phyloP scores from a whole-genome alignment of 2,797 vertebrate genomes.

The Poecile montanus region DNA sequence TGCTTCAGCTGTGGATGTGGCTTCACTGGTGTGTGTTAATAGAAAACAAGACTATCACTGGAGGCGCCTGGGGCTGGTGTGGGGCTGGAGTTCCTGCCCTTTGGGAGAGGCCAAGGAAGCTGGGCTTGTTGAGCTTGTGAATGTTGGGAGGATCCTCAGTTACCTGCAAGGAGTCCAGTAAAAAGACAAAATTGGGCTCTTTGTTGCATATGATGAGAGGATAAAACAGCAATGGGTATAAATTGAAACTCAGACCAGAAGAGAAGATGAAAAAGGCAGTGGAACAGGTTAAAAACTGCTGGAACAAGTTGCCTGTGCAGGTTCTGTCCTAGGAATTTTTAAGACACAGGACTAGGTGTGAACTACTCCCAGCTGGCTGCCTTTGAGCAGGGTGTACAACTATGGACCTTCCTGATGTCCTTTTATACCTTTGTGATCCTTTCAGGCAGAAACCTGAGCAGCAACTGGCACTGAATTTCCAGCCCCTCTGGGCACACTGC shows the following conservation, averaged over 20 bases:
- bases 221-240: background rate
- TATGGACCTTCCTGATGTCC: accelerated
- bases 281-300: background rate
- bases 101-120: background rate
- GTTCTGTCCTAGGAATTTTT: background rate
- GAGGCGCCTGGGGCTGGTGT: background rate
- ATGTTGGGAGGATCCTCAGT: background rate
- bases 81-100: background rate
- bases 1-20: background rate
- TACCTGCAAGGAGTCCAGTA: background rate
- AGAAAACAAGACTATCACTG: background rate
- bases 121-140: background rate
- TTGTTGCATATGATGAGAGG: background rate
- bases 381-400: background rate
- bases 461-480: background rate
- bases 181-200: background rate
- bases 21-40: background rate
- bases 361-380: background rate
- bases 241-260: background rate
- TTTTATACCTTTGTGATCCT: background rate
- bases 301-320: background rate
- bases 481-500: background rate
- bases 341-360: background rate
- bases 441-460: background rate
- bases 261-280: background rate